Conservation (phyloP, 1,140 invertebrate species). For the Stegodyphus dumicola region DNA sequence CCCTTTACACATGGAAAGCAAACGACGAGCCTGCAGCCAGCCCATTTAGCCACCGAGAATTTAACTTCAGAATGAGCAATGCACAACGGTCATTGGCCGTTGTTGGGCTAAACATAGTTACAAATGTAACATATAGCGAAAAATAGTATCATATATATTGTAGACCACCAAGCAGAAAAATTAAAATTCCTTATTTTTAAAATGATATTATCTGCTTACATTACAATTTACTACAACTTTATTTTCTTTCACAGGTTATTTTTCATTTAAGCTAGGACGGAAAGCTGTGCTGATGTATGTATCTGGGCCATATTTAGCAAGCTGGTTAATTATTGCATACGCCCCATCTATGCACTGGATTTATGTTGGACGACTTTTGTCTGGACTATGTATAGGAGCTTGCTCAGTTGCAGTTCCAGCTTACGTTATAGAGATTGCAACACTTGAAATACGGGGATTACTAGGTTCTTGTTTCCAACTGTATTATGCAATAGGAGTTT, state of each 20-base stretch:
- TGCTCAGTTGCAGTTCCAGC: constrained; percentile 75
- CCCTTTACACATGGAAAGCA: too few species aligned
- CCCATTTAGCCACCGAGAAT: too few species aligned
- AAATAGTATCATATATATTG: too few species aligned
- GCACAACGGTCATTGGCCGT: too few species aligned
- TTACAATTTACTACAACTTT: neutral
- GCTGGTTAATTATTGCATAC: constrained; percentile 81
- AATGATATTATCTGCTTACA: too few species aligned
- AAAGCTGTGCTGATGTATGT: constrained; percentile 80
- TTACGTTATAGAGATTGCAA: constrained; percentile 90
- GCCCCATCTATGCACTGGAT: constrained; percentile 72
- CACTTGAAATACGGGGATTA: constrained; percentile 82
- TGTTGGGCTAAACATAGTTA: too few species aligned
- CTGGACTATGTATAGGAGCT: constrained; percentile 75
- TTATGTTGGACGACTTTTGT: constrained; percentile 75
- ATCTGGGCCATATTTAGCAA: constrained; percentile 78
- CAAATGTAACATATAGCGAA: too few species aligned
- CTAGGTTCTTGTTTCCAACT: constrained; percentile 85
- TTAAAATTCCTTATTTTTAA: too few species aligned
- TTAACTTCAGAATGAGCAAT: too few species aligned
- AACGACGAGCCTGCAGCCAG: too few species aligned
- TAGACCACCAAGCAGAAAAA: too few species aligned
- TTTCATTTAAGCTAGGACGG: constrained; percentile 81
- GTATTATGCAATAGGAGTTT: constrained; percentile 80
- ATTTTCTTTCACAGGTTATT: constrained; percentile 69